Evolutionary conservation across 2,888 invertebrate species (phyloP), one percentile per base, ranked within the genome.

Genomic region (Balanococcus diminutus): DNA sequence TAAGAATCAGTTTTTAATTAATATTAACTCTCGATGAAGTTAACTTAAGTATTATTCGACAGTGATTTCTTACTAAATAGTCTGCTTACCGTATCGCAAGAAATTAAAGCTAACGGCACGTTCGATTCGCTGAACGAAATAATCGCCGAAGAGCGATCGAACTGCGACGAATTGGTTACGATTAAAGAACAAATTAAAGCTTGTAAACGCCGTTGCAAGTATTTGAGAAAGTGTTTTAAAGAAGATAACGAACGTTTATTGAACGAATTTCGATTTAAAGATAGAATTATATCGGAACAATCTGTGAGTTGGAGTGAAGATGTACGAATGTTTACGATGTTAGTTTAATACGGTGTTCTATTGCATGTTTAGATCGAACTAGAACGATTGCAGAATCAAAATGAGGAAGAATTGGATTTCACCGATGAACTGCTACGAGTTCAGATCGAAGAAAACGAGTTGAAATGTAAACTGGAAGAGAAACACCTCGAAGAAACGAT

Each of bases 401-500:
- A 85, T 51, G 86, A 86, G 22, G 32, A 22, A 0, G 86, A 86
- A 75, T 81, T 84, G 81, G 81, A 85, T 0, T 87, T 87, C 25
- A 86, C 67, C 5, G 32, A 75, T 2, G 83, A 84, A 39, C 82
- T 87, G 84, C 81, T 87, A 46, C 56, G 56, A 16, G 81, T 86
- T 16, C 86, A 87, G 81, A 25, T 86, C 2, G 86, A 87, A 81
- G 75, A 87, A 84, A 86, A 86, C n/a, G 86, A 87, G 19, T 46
- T 87, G 22, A 46, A 79, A 84, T 86, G 83, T 39, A 28, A 42
- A 79, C 2, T 75, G 4, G 46, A 86, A 56, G 86, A 87, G 25
- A 19, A 83, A 32, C 32, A 86, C 25, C 28, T 87, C 11, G 8
- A 31, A 39, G 81, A 82, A 42, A 14, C 42, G 39, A 87, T 87